phyloP scores from a whole-genome alignment of 2,888 invertebrate species.

The Metallyticus violacea region DNA sequence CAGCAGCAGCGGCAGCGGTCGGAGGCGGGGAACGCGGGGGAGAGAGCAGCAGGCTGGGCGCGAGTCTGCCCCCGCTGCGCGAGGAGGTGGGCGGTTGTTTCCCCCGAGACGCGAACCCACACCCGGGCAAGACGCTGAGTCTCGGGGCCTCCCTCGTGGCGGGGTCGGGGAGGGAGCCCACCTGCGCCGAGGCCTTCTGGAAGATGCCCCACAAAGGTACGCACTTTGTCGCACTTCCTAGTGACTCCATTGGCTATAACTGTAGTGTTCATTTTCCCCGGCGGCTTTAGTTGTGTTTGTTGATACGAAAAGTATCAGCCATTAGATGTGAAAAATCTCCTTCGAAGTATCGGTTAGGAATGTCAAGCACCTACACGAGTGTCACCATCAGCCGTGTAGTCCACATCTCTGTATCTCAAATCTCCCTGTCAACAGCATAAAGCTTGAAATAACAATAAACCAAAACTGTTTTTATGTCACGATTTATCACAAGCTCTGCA shows the following conservation, averaged over 20 bases:
- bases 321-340: too few species aligned
- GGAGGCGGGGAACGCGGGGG: neutral
- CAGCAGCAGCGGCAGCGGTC: neutral
- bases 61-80: conserved; percentile 28
- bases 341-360: too few species aligned
- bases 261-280: too few species aligned
- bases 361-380: too few species aligned
- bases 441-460: too few species aligned
- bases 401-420: too few species aligned
- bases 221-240: neutral
- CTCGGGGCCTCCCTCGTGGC: conserved; percentile 62
- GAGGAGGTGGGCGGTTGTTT: conserved; percentile 25
- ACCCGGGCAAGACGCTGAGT: conserved; percentile 44
- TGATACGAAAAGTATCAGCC: too few species aligned
- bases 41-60: conserved; percentile 28
- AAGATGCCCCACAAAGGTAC: conserved; percentile 85
- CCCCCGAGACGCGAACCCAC: conserved; percentile 19
- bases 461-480: too few species aligned
- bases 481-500: too few species aligned
- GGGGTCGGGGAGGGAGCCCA: conserved; percentile 68
- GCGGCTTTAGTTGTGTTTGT: too few species aligned
- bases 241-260: neutral
- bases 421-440: too few species aligned
- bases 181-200: conserved; percentile 73
- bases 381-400: too few species aligned